Base-by-base conservation (phyloP, 2,888 invertebrate species). In the Smittia aterrima region DNA sequence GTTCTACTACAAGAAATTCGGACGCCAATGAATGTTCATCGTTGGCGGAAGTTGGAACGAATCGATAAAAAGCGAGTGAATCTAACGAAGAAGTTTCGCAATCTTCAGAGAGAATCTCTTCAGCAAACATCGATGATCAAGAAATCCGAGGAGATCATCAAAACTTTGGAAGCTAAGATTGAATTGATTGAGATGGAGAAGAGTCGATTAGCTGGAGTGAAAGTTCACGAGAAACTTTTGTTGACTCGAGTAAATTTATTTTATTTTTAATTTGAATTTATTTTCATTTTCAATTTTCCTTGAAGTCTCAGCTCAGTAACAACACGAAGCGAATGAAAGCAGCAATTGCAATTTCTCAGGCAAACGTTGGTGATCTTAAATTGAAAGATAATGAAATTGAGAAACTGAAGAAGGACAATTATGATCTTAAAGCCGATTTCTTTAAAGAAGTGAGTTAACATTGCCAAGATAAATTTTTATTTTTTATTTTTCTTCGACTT, bases 21-120 rank as follows among this genome's bases (percentile, higher is more conserved):
- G 78, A 90, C 88, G 79, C 91, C 91, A 0, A 82, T 90, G 78
- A 92, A 92, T 79, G 85, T 91, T 75, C 91, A 92, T 78, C 83
- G 91, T 74, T 91, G 91, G 91, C 83, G 91, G 76, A 88, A 88
- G 79, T 81, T 91, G 18, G 88, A 90, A 86, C 89, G 89, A 1
- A 86, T 87, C 27, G 89, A 91, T 83, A 90, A 90, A 1, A 47
- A 32, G 7, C 40, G 64, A 11, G 20, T 62, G 38, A 40, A 62
- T 7, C 24, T 64, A 4, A 18, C 54, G 11, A 38, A 16, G 7
- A 73, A 73, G 18, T 73, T 18, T 13, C 72, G 32, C 4, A n/a
- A 6, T 6, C 25, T 62, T 1, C 72, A 73, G n/a, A n/a, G 22
- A 20, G n/a, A 32, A 1, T 71, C 22, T 1, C 11, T 71, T 3